Conservation (phyloP, 2,888 invertebrate genomes). For the Chalcis sispes region DNA sequence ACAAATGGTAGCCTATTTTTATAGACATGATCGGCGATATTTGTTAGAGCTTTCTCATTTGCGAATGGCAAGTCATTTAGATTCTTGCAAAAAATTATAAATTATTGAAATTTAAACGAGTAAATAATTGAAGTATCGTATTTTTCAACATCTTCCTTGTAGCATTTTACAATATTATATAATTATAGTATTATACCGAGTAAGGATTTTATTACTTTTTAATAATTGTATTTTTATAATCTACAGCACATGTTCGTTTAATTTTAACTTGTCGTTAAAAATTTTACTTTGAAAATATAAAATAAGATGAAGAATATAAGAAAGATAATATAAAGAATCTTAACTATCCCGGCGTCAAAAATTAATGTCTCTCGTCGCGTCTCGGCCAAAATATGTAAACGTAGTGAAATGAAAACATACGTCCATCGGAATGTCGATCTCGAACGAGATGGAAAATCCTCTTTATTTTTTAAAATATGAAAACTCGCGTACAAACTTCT, state of each 20-base stretch:
- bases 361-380: conserved; percentile 32
- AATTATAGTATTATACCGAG: no score
- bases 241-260: no score
- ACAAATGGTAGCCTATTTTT: conserved; percentile 45
- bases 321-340: conserved; percentile 9
- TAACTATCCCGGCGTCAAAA: conserved; percentile 34
- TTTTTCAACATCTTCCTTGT: no score
- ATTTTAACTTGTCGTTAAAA: no score
- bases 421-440: conserved; percentile 37
- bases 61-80: background rate
- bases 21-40: conserved; percentile 16
- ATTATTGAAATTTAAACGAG: no score
- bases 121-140: no score
- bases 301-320: no score
- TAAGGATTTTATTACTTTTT: no score
- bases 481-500: conserved; percentile 10
- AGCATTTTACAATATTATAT: no score
- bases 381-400: conserved; percentile 12
- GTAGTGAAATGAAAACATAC: background rate
- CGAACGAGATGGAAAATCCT: conserved; percentile 35
- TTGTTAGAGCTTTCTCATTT: background rate
- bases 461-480: conserved; percentile 46
- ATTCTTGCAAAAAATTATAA: no score
- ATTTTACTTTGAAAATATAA: no score
- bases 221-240: no score